Conservation (phyloP, 2,888 invertebrate species). For the Trichopoda pennipes region DNA sequence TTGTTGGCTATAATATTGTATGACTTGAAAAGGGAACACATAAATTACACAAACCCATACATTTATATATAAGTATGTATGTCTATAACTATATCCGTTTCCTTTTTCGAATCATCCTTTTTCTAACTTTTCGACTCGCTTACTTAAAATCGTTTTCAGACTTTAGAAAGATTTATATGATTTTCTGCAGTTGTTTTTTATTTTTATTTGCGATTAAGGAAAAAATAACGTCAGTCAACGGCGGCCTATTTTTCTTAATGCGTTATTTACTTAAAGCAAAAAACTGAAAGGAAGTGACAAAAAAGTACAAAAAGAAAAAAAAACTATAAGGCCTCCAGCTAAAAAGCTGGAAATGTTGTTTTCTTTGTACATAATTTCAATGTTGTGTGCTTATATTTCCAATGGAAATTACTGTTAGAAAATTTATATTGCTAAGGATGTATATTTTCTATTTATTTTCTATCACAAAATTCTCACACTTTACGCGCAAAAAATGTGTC, state of each 20-base stretch:
- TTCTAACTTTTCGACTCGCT: constrained; percentile 8
- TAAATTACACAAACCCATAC: constrained; percentile 26
- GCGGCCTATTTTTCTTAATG: constrained; percentile 51
- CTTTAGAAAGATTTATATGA: constrained; percentile 32
- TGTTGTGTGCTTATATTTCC: constrained; percentile 31
- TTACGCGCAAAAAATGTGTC: constrained; percentile 26
- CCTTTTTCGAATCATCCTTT: constrained; percentile 33
- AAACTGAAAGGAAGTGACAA: constrained; percentile 24
- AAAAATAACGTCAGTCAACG: constrained; percentile 23
- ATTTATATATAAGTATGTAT: not conserved
- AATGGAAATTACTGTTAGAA: constrained; percentile 1
- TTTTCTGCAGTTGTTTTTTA: constrained; percentile 2
- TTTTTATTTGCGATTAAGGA: not conserved
- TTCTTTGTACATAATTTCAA: constrained; percentile 41
- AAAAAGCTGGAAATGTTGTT: constrained; percentile 50
- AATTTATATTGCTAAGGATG: not conserved
- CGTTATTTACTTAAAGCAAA: constrained; percentile 33
- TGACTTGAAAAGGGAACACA: constrained; percentile 11
- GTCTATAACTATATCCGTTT: constrained; percentile 49
- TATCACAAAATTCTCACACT: not conserved
- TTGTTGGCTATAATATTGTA: constrained; percentile 38
- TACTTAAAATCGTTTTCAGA: constrained; percentile 11
- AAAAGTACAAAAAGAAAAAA: constrained; percentile 19
- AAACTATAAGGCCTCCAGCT: constrained; percentile 41
- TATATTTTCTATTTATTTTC: not conserved